A percentile compares a stretch with the other conserved stretches of the same genome.
phyloP scores from a whole-genome alignment of 2,797 vertebrate genomes.

The Coregonus sp. region DNA sequence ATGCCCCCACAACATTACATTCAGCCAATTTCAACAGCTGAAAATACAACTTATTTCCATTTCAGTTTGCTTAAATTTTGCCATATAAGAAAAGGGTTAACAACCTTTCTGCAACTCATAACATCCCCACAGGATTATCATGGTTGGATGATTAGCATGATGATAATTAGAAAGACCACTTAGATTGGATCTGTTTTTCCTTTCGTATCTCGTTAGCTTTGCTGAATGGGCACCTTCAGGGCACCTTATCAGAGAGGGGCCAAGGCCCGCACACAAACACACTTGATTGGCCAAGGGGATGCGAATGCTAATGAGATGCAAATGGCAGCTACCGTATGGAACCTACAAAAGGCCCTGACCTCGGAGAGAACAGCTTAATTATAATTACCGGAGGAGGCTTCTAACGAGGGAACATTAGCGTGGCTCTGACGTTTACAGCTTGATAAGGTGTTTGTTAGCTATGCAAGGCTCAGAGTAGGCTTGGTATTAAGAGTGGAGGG shows the following conservation, averaged over 20 bases:
- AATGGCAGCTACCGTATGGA: not conserved
- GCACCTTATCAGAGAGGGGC: slow-evolving; percentile 6
- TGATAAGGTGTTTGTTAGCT: not conserved
- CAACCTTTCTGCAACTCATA: not conserved
- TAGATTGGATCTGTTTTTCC: not conserved
- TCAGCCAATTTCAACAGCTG: not conserved
- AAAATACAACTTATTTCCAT: not conserved
- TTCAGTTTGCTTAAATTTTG: not conserved
- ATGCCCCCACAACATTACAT: not conserved
- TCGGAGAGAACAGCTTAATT: slow-evolving; percentile 11
- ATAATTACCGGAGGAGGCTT: slow-evolving; percentile 17
- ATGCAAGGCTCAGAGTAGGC: not conserved
- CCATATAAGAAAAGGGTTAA: not conserved
- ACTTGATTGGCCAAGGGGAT: not conserved
- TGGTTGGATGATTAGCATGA: not conserved
- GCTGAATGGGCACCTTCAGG: not conserved
- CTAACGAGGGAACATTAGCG: slow-evolving; percentile 10
- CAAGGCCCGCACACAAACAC: not conserved
- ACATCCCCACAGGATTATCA: not conserved
- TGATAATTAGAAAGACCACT: not conserved
- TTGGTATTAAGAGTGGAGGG: not conserved
- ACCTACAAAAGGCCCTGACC: slow-evolving; percentile 15
- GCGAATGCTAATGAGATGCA: not conserved
- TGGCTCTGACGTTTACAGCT: not conserved
- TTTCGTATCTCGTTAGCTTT: not conserved